phyloP scores from a whole-genome alignment of 1,140 invertebrate genomes.

The Dolichoris vasculosae region DNA sequence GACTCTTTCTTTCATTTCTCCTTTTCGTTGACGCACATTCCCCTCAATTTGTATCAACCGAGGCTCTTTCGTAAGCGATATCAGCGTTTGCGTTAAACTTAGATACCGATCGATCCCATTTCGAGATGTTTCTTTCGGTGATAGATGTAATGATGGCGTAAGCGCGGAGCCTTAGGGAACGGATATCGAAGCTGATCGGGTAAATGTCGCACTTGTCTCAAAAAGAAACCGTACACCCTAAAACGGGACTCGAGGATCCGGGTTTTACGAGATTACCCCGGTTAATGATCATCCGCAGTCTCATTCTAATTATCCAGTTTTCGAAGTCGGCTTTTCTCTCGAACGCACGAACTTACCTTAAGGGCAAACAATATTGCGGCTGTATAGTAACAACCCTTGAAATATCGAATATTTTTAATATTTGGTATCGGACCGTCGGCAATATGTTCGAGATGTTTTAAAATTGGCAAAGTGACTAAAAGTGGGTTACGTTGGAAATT shows the following conservation, averaged over 20 bases:
- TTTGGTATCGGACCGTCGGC: too few relatives aligned
- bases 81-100: conserved; percentile 22
- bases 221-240: neutral
- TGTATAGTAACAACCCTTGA: neutral
- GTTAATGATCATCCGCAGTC: conserved; percentile 23
- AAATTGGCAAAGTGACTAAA: too few relatives aligned
- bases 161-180: conserved; percentile 24
- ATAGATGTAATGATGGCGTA: conserved; percentile 66
- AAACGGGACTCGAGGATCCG: neutral
- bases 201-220: neutral
- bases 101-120: conserved; percentile 68
- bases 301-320: conserved; percentile 32
- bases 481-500: neutral
- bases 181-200: neutral
- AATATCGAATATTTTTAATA: neutral
- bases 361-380: neutral
- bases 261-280: neutral
- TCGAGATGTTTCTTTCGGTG: conserved; percentile 69
- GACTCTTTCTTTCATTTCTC: too few relatives aligned
- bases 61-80: too few relatives aligned
- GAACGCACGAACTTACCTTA: neutral
- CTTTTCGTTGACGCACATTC: too few relatives aligned
- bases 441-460: too few relatives aligned
- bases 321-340: neutral
- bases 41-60: too few relatives aligned